These are phyloP conservation scores for Poicephalus gulielmi DNA, from an alignment of 2,113 vertebrate species.

Conservation along the genomic window DNA sequence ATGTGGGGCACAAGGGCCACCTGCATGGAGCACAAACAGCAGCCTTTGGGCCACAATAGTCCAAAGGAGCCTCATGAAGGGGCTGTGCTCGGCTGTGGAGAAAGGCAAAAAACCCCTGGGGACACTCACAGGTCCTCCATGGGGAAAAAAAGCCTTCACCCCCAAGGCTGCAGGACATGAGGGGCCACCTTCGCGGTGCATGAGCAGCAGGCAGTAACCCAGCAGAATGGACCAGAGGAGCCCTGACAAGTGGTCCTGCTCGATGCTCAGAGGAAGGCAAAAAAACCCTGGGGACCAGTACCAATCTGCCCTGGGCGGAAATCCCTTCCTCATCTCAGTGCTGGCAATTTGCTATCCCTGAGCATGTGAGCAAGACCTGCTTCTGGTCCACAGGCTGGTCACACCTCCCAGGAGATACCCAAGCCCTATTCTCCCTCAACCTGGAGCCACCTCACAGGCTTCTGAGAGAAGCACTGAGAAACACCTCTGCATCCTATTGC, in stretches of 20 bases:
- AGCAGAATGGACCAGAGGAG: background rate
- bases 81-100: no score
- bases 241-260: background rate
- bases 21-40: no score
- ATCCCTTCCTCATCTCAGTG: background rate
- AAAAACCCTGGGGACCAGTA: background rate
- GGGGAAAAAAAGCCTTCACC: no score
- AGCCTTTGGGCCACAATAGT: no score
- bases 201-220: background rate
- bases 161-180: no score
- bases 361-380: background rate
- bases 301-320: background rate
- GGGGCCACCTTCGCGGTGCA: no score
- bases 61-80: no score
- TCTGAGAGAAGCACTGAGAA: background rate
- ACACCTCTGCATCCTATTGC: background rate
- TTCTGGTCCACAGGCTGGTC: no score
- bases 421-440: background rate
- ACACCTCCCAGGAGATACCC: no score
- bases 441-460: background rate
- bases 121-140: no score
- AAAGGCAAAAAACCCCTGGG: no score
- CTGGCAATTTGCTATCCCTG: background rate
- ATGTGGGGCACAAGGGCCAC: no score
- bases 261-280: background rate